Conservation (phyloP, 1,140 invertebrate genomes). For the Zaprionus kolodkinae region DNA sequence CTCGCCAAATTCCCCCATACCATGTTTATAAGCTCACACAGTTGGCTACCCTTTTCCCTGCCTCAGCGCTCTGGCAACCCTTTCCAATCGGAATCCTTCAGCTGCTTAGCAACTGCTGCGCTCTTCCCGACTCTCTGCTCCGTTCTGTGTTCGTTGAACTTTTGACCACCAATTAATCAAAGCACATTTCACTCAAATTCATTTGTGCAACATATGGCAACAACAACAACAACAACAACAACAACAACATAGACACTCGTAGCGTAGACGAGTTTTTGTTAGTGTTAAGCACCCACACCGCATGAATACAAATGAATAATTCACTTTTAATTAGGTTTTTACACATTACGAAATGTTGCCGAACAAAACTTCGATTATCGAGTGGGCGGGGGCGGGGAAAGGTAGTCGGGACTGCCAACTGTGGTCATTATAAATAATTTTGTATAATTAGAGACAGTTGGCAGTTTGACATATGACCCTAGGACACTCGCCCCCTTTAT, state of each 20-base stretch:
- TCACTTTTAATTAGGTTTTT: slow-evolving; percentile 81
- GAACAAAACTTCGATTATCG: slow-evolving; percentile 42
- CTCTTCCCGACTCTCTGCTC: not conserved
- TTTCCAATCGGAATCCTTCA: slow-evolving; percentile 12
- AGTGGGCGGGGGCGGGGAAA: not conserved
- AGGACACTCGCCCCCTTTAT: not conserved
- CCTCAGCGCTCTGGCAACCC: not conserved
- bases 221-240: slow-evolving; percentile 38
- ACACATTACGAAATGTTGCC: slow-evolving; percentile 63
- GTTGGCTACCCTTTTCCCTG: not conserved
- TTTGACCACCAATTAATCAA: slow-evolving; percentile 83
- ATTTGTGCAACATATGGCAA: slow-evolving; percentile 76
- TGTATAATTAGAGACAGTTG: slow-evolving; percentile 81
- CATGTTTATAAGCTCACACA: not conserved
- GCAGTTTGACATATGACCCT: slow-evolving; percentile 66
- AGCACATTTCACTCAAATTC: slow-evolving; percentile 77
- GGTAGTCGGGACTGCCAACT: slow-evolving; percentile 18
- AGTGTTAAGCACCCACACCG: slow-evolving; percentile 43
- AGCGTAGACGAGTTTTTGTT: slow-evolving; percentile 69
- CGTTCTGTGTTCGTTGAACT: slow-evolving; percentile 61
- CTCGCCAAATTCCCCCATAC: not conserved
- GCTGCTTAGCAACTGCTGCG: slow-evolving; percentile 49
- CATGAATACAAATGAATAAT: slow-evolving; percentile 72
- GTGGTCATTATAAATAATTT: slow-evolving; percentile 80
- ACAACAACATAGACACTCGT: not conserved